phyloP scores from a whole-genome alignment of 2,888 invertebrate species.

The Incurvaria masculella region DNA sequence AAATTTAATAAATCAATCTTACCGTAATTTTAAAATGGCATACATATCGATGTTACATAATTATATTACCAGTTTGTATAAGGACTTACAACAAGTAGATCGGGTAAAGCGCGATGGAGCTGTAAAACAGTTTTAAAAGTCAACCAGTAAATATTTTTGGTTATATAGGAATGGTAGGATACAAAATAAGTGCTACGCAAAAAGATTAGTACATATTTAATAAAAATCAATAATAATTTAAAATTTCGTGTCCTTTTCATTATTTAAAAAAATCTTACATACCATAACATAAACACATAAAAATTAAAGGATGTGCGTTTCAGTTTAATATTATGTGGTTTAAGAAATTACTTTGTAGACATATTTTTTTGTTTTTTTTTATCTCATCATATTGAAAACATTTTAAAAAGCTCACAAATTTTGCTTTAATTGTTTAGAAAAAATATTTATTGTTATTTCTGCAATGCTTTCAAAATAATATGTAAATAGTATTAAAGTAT shows the following conservation, averaged over 20 bases:
- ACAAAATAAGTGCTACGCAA: no score
- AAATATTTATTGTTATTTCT: background rate
- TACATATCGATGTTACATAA: constrained; percentile 57
- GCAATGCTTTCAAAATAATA: background rate
- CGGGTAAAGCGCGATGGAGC: constrained; percentile 25
- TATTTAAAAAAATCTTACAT: no score
- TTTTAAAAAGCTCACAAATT: no score
- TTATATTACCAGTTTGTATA: background rate
- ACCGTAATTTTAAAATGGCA: constrained; percentile 37
- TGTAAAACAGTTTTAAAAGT: constrained; percentile 45
- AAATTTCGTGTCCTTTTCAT: no score
- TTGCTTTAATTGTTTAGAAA: background rate
- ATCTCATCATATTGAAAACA: no score
- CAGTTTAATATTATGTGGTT: no score
- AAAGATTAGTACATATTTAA: no score
- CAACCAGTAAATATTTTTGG: background rate
- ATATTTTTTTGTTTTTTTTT: no score
- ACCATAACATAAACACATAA: no score
- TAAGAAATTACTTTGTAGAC: no score
- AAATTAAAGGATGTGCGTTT: no score
- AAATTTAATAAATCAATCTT: background rate
- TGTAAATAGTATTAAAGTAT: background rate
- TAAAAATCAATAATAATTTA: no score
- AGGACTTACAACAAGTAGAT: background rate
- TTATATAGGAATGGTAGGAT: background rate